These are phyloP conservation scores for Tenebrio molitor DNA, from an alignment of 1,140 invertebrate genomes.

Conservation along the genomic window DNA sequence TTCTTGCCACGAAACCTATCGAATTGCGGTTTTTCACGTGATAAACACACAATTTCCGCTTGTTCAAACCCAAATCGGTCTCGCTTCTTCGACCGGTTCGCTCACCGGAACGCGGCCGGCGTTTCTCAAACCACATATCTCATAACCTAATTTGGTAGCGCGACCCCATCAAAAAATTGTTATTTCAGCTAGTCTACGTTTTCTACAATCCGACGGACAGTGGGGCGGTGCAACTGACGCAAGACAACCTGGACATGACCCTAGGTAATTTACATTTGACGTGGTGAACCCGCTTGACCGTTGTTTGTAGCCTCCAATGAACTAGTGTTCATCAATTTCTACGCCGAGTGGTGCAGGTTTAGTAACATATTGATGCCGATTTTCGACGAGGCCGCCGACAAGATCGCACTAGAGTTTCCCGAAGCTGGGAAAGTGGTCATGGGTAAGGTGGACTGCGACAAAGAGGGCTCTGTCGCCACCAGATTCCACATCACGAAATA, in stretches of 20 bases:
- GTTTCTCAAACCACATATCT: background rate
- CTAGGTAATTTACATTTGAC: slow-evolving; percentile 73
- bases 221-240: slow-evolving; percentile 82
- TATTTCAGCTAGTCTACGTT: slow-evolving; percentile 74
- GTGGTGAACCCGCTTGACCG: background rate
- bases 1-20: slow-evolving; percentile 17
- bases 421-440: slow-evolving; percentile 89
- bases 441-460: slow-evolving; percentile 98
- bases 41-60: background rate
- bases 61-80: background rate
- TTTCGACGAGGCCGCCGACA: slow-evolving; percentile 95
- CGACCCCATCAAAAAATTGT: background rate
- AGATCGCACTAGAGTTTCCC: slow-evolving; percentile 84
- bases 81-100: no score
- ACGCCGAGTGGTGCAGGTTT: slow-evolving; percentile 97
- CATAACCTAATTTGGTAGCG: slow-evolving; percentile 13
- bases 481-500: slow-evolving; percentile 98
- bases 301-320: slow-evolving; percentile 89
- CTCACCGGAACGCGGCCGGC: no score
- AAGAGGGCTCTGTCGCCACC: slow-evolving; percentile 85
- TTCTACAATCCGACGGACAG: slow-evolving; percentile 79
- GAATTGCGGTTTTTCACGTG: background rate
- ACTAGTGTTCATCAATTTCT: slow-evolving; percentile 98
- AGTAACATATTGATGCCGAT: slow-evolving; percentile 97
- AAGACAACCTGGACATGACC: slow-evolving; percentile 84